Evolutionary conservation across 2,113 vertebrate species (phyloP).

Genomic region (Recurvirostra avosetta): DNA sequence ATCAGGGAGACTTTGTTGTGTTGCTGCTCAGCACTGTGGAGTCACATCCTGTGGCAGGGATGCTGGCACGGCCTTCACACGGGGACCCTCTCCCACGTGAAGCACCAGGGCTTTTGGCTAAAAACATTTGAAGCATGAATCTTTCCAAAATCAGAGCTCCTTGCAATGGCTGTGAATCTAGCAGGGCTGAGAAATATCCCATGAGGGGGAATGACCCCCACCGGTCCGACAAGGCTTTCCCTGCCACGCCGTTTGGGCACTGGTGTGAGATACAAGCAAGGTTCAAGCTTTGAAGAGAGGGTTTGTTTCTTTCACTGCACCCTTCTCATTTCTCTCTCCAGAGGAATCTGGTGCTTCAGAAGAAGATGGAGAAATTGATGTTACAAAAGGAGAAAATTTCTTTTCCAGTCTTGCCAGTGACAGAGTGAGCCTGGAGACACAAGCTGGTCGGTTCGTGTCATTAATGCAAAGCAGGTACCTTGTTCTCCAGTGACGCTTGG

Average conservation of each 20-base stretch:
- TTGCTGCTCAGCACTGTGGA: background rate
- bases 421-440: background rate
- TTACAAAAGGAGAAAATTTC: background rate
- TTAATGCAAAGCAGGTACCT: background rate
- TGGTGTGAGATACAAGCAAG: background rate
- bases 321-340: background rate
- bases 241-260: background rate
- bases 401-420: background rate
- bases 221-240: background rate
- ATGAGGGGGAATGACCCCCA: background rate
- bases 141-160: background rate
- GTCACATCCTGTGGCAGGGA: background rate
- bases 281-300: background rate
- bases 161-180: background rate
- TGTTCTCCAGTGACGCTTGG: background rate
- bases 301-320: background rate
- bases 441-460: fast-evolving
- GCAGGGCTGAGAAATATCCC: background rate
- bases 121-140: background rate
- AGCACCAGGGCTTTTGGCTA: background rate
- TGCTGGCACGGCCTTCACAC: background rate
- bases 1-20: background rate
- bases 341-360: background rate
- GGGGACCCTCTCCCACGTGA: background rate
- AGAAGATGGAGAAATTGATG: background rate